Percentiles rank a stretch among this genome's conserved stretches.
Evolutionary conservation across 2,797 vertebrate genomes (phyloP).

Genomic region (Glyptemys insculpta): DNA sequence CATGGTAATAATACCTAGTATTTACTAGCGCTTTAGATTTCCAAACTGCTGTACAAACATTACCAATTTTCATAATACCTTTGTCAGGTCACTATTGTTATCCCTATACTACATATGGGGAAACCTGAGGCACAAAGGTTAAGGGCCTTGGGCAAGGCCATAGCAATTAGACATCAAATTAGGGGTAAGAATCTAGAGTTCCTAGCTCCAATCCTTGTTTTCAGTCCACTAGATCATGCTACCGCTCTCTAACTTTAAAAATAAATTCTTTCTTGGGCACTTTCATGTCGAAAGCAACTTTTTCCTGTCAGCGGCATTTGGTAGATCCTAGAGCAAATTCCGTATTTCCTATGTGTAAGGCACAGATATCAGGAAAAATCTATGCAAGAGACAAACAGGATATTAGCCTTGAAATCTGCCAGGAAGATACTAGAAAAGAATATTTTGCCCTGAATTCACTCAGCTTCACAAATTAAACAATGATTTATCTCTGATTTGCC

Average conservation of each 20-base stretch:
- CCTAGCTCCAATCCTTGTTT: not conserved
- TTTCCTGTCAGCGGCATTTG: not conserved
- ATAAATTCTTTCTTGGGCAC: not conserved
- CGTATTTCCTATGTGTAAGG: constrained; percentile 42
- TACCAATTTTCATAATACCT: not conserved
- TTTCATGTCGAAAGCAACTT: not conserved
- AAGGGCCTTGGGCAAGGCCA: not conserved
- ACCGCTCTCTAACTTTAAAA: not conserved
- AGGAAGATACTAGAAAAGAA: not conserved
- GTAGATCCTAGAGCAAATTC: constrained; percentile 18
- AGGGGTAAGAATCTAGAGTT: not conserved
- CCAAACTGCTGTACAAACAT: not conserved
- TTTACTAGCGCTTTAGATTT: not conserved
- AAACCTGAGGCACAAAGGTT: not conserved
- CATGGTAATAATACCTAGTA: constrained; percentile 6
- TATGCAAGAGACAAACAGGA: not conserved
- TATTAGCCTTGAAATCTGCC: not conserved
- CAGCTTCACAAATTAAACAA: not conserved
- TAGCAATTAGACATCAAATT: not conserved
- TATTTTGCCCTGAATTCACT: not conserved
- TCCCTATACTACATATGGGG: not conserved
- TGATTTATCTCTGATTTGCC: not conserved
- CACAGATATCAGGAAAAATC: not conserved
- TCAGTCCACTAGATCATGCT: not conserved
- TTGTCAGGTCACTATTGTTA: not conserved